Conservation (phyloP, 2,113 vertebrate species). For the Benitochromis conjunctus region DNA sequence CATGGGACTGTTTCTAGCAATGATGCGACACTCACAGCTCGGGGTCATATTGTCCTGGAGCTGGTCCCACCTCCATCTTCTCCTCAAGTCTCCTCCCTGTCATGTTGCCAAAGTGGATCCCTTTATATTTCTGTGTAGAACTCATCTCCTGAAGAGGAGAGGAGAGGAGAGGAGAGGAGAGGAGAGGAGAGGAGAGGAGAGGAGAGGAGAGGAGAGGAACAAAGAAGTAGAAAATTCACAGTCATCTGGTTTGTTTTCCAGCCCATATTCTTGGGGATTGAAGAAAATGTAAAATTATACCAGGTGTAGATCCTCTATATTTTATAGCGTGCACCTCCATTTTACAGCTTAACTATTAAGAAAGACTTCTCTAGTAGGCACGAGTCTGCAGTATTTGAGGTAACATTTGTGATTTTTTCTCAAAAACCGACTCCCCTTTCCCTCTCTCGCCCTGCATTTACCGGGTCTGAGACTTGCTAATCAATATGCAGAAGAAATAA, state of each 20-base stretch:
- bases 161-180: background rate
- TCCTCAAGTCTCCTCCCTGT: conserved; percentile 55
- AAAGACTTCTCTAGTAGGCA: background rate
- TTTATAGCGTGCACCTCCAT: background rate
- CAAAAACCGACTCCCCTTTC: background rate
- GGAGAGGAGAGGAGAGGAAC: background rate
- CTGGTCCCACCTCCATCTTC: conserved; percentile 49
- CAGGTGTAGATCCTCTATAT: conserved; percentile 15
- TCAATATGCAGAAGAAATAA: background rate
- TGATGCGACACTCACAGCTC: conserved; percentile 51
- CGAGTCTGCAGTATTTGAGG: background rate
- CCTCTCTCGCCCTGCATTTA: background rate
- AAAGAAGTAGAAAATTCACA: too few relatives aligned
- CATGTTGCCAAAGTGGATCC: conserved; percentile 71
- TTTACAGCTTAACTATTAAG: conserved; percentile 13
- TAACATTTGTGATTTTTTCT: background rate
- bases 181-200: background rate
- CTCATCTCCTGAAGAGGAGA: conserved; percentile 40
- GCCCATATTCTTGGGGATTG: conserved; percentile 1
- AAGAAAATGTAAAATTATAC: conserved; percentile 43
- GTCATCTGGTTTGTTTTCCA: background rate
- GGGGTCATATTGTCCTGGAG: conserved; percentile 72
- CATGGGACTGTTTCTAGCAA: background rate
- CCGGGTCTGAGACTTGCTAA: background rate
- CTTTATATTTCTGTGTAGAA: conserved; percentile 75